These are phyloP conservation scores for Drosophila tripunctata DNA, from an alignment of 2,888 invertebrate genomes.

Conservation along the genomic window DNA sequence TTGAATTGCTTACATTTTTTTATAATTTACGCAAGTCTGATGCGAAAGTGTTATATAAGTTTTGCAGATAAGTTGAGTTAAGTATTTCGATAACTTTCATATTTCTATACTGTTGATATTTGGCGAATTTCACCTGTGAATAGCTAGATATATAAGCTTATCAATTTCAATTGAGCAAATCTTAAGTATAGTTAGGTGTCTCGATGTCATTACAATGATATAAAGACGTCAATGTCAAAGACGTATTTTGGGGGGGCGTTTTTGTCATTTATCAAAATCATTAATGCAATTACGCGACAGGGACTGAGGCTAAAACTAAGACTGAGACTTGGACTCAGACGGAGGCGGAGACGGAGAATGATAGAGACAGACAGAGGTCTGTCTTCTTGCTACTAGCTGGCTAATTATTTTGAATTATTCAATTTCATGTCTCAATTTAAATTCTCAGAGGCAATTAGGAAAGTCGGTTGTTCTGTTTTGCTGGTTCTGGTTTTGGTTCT, in stretches of 20 bases:
- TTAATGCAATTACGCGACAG: constrained; percentile 75
- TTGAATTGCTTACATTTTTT: no score
- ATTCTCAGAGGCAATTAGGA: constrained; percentile 74
- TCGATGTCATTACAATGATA: constrained; percentile 6
- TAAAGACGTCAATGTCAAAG: constrained; percentile 38
- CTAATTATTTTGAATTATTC: constrained; percentile 84
- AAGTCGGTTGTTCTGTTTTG: constrained; percentile 49
- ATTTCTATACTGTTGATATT: no score
- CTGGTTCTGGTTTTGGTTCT: constrained; percentile 1
- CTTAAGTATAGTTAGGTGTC: constrained; percentile 11
- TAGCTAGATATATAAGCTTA: background rate
- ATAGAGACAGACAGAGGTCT: background rate
- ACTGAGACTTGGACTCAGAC: background rate
- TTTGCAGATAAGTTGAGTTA: no score
- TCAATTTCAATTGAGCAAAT: constrained; percentile 3
- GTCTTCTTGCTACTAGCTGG: constrained; percentile 48
- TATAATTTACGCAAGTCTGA: no score
- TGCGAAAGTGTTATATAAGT: no score
- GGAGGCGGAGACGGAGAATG: background rate
- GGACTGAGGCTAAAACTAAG: background rate
- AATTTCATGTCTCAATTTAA: constrained; percentile 83
- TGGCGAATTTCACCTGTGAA: no score
- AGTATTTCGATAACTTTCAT: no score
- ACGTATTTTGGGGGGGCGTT: constrained; percentile 45
- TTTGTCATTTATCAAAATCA: constrained; percentile 78